A percentile compares a stretch with the other conserved stretches of the same genome.
Conservation (phyloP, 2,113 vertebrate species). For the Chaenogobius annularis region DNA sequence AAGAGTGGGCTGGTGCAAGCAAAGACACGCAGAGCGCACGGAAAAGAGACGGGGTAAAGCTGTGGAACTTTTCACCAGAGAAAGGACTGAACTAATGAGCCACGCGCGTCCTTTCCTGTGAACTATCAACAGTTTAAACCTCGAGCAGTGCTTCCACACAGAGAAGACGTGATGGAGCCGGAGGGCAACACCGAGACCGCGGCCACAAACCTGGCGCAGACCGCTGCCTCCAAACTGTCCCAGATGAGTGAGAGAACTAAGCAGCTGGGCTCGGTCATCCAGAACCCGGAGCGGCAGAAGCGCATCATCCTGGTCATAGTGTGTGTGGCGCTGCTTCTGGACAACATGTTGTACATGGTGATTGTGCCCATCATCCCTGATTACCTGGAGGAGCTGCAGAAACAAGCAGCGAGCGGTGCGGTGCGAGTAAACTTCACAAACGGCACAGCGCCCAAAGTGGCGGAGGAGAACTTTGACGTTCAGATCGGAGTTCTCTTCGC, state of each 20-base stretch:
- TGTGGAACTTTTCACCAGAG: slow-evolving; percentile 54
- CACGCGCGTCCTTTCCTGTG: slow-evolving; percentile 38
- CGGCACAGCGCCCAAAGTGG: slow-evolving; percentile 46
- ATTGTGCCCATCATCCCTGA: slow-evolving; percentile 96
- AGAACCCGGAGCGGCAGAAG: slow-evolving; percentile 84
- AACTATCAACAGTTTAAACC: slow-evolving; percentile 33
- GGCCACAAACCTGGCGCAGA: slow-evolving; percentile 72
- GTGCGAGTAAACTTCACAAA: slow-evolving; percentile 65
- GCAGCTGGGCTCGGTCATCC: slow-evolving; percentile 82
- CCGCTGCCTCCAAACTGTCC: slow-evolving; percentile 86
- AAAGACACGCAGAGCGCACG: slow-evolving; percentile 61
- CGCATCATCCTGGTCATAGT: slow-evolving; percentile 89
- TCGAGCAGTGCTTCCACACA: slow-evolving; percentile 28
- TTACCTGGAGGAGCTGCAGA: slow-evolving; percentile 81
- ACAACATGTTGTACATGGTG: slow-evolving; percentile 99
- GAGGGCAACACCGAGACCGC: slow-evolving; percentile 53
- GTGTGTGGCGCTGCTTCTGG: slow-evolving; percentile 89
- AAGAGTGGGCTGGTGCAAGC: slow-evolving; percentile 59
- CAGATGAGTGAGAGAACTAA: slow-evolving; percentile 87
- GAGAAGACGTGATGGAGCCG: slow-evolving; percentile 69
- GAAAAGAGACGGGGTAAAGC: slow-evolving; percentile 63
- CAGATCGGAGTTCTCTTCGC: slow-evolving; percentile 97
- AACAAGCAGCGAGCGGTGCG: slow-evolving; percentile 53
- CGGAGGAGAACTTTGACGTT: slow-evolving; percentile 86
- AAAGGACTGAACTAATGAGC: slow-evolving; percentile 49